A percentile compares a stretch with the other conserved stretches of the same genome.
These are phyloP conservation scores for Lepetodrilus schrolli DNA, from an alignment of 2,888 invertebrate species.

Conservation along the genomic window DNA sequence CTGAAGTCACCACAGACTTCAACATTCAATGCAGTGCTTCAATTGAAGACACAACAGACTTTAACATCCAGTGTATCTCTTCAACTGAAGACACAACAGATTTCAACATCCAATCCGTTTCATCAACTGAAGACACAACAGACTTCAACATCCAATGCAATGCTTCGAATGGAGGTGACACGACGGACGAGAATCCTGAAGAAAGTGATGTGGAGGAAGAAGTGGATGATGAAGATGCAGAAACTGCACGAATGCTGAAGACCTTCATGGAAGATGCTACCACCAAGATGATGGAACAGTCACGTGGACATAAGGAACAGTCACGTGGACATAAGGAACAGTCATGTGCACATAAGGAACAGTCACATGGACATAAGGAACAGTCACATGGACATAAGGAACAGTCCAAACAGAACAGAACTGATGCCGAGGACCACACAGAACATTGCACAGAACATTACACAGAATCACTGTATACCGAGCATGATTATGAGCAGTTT, in stretches of 20 bases:
- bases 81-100: not conserved
- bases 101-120: slow-evolving; percentile 3
- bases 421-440: not conserved
- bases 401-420: slow-evolving; percentile 16
- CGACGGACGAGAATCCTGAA: slow-evolving; percentile 22
- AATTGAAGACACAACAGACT: not conserved
- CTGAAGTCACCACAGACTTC: not conserved
- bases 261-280: slow-evolving; percentile 51
- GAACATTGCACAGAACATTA: not conserved
- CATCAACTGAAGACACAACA: not conserved
- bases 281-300: slow-evolving; percentile 44
- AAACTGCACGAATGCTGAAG: slow-evolving; percentile 43
- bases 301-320: slow-evolving; percentile 28
- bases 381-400: too few species aligned
- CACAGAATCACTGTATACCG: too few species aligned
- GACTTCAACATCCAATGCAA: slow-evolving; percentile 9
- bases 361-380: not conserved
- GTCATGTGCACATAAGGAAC: slow-evolving; percentile 27
- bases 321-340: slow-evolving; percentile 29
- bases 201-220: slow-evolving; percentile 28
- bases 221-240: slow-evolving; percentile 35
- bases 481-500: too few species aligned
- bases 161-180: slow-evolving; percentile 29
- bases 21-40: not conserved
- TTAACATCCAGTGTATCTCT: not conserved